Base-by-base conservation (phyloP, 2,888 invertebrate genomes). In the Seira sanloemensis region DNA sequence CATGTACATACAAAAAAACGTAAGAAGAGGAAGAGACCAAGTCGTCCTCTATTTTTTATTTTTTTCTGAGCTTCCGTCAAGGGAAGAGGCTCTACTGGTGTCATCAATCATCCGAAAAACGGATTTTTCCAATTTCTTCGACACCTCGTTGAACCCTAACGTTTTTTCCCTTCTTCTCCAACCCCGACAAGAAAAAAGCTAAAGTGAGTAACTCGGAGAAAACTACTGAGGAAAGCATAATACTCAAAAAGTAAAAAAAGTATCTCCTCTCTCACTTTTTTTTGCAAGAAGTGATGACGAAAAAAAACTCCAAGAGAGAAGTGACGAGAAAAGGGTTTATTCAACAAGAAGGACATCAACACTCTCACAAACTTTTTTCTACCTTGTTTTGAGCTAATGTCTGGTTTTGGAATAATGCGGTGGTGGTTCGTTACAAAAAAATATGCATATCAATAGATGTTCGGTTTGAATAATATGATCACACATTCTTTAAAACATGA, bases 21-120 rank as follows among this genome's bases (percentile, higher is more conserved):
- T 58, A 18, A 26, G 58, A 81, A 81, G 75, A 23, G 62, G 69
- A 75, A 75, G 81, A 81, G 81, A 81, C 81, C 69, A 58, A 58
- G 66, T 24, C 62, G 65, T 72, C 24, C 46, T 67, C 25, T 72
- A 37, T 72, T 65, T 66, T 66, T 72, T 50, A n/a, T 27, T 77
- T 27, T 54, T 65, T 25, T 75, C 62, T 24, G n/a, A 46, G 54
- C 74, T 80, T 81, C 80, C 80, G 74, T 75, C 75, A 81, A 81
- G 74, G 72, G 76, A 84, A 84, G 84, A 86, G 83, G 86, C 86
- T 84, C 87, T 86, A 84, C 87, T 85, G 83, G 87, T 87, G 87
- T 87, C 87, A 87, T 87, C 87, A 87, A 87, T 87, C 87, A 87
- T 87, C 87, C 77, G 82, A 87, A 86, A 86, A 86, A 87, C 87